Base-by-base conservation (phyloP, 2,113 vertebrate species). In the Dasyornis broadbenti region DNA sequence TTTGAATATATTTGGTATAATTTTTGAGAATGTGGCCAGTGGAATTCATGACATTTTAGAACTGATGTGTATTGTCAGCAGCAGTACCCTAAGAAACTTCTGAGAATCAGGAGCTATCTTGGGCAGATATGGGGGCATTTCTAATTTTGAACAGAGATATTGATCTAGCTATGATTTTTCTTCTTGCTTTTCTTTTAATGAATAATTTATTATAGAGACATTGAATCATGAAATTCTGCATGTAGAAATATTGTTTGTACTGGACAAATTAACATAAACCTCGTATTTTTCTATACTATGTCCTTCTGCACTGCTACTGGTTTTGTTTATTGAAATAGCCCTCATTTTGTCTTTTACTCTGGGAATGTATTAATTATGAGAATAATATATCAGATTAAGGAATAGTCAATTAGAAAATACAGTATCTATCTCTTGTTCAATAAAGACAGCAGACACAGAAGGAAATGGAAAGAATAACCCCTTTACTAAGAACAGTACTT, bases 161-260 rank as follows among this genome's bases (percentile, higher is more conserved):
- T 89, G 95, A 94, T 90, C 82, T 77, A 83, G 50, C 42, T 73
- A 45, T 63, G 63, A 24, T 30, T 71, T 78, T 82, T 89, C 73
- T 71, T 9, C 28, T 61, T 18, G 23, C 28, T 72, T 92, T 80
- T 85, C 88, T 89, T 92, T 97, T 97, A 82, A 94, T 94, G 86
- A 96, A 94, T 96, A 86, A 95, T 96, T 95, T 95, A 96, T 90
- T 86, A 84, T 23, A 82, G 83, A 95, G 78, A 89, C 56, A 94
- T 47, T 86, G 91, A 89, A 86, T 93, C 79, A 45, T 86, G 64
- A 89, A 73, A 83, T 86, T 86, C 76, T 73, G 57, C 47, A 56
- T 95, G 73, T 83, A 64, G 64, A 95, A 96, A 59, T 86, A 75
- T 68, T 79, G 30, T 24, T 77, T 84, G 18, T 76, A 78, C 20